These are phyloP conservation scores for Notechis scutatus DNA, from an alignment of 2,113 vertebrate species.

Conservation along the genomic window DNA sequence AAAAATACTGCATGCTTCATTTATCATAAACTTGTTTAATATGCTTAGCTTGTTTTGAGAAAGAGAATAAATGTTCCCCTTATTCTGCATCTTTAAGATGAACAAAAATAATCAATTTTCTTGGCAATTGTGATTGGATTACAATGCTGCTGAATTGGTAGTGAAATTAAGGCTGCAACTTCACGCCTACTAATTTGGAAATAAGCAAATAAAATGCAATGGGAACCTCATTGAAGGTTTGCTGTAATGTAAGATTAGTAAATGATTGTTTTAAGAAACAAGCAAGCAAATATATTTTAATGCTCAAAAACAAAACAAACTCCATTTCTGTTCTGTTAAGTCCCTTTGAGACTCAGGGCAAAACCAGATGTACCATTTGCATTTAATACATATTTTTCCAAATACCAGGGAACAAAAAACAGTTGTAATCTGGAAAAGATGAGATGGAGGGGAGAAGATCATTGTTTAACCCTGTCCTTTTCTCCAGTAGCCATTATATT, in stretches of 20 bases:
- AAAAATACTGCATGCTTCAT: background rate
- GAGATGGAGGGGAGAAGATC: background rate
- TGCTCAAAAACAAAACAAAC: background rate
- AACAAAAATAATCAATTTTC: background rate
- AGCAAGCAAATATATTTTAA: background rate
- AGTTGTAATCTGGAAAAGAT: background rate
- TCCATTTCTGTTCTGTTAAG: background rate
- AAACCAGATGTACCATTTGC: background rate
- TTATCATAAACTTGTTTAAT: slow-evolving; percentile 3
- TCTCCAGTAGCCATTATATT: background rate
- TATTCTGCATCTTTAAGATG: background rate
- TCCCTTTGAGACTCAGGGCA: background rate
- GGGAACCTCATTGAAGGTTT: background rate
- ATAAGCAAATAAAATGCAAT: background rate
- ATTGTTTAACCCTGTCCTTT: background rate
- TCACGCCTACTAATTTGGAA: background rate
- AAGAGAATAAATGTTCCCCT: background rate
- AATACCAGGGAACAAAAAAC: background rate
- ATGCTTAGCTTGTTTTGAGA: background rate
- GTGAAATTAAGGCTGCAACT: background rate
- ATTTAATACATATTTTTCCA: background rate
- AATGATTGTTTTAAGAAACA: background rate
- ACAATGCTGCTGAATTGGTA: background rate
- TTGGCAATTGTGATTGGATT: background rate
- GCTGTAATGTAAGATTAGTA: background rate